These are phyloP conservation scores for Beroe forskalii DNA, from an alignment of 37 sponge, comb jelly and placozoan genomes.

Conservation along the genomic window DNA sequence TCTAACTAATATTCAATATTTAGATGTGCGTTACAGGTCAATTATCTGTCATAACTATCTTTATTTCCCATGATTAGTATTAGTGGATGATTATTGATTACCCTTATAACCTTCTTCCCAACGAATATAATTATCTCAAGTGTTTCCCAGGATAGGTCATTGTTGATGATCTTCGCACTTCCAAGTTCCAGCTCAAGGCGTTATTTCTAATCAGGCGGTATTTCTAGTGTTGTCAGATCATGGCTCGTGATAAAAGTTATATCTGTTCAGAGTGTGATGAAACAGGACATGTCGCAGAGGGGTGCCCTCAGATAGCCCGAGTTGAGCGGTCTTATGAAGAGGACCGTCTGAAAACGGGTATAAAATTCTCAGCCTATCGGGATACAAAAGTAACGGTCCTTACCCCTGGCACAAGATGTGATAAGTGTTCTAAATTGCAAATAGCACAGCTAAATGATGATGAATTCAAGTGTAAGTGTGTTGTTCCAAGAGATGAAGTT, in stretches of 20 bases:
- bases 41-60: too few species aligned
- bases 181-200: too few species aligned
- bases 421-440: not conserved
- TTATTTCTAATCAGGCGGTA: too few species aligned
- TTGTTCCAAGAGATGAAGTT: not conserved
- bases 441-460: not conserved
- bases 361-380: not conserved
- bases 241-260: not conserved
- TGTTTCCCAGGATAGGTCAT: too few species aligned
- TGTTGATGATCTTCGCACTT: too few species aligned
- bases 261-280: not conserved
- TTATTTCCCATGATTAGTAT: too few species aligned
- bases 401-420: not conserved
- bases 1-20: too few species aligned
- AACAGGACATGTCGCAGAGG: not conserved
- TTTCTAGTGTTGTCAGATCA: not conserved
- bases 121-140: too few species aligned
- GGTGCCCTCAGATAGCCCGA: not conserved
- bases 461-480: not conserved
- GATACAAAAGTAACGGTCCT: not conserved
- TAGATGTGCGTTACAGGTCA: too few species aligned
- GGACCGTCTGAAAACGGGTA: not conserved
- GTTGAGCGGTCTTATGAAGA: not conserved
- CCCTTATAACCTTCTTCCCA: too few species aligned
- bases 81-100: too few species aligned